Evolutionary conservation across 2,888 invertebrate genomes (phyloP).

Genomic region (Pantelozetes paolii): DNA sequence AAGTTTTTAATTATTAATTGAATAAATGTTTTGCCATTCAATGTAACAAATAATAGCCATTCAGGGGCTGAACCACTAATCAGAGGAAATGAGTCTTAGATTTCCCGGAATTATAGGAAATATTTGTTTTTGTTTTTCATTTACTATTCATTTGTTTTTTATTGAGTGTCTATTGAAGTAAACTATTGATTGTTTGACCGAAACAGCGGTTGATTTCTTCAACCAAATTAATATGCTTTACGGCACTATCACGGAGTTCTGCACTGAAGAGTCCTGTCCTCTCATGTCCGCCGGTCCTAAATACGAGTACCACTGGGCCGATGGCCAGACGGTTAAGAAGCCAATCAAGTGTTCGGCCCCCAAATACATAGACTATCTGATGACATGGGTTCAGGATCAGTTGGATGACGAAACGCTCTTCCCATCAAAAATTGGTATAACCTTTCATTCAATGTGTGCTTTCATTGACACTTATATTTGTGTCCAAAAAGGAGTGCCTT

Average conservation of each 20-base stretch:
- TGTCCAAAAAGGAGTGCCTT: conserved; percentile 73
- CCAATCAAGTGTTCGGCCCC: conserved; percentile 98
- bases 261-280: conserved; percentile 91
- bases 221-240: conserved; percentile 99
- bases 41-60: no score
- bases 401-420: conserved; percentile 96
- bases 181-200: no score
- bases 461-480: background rate
- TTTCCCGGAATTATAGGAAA: no score
- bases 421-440: conserved; percentile 94
- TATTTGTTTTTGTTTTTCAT: no score
- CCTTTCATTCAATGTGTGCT: no score
- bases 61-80: no score
- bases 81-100: no score
- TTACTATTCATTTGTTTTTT: conserved; percentile 10
- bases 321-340: conserved; percentile 94
- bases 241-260: conserved; percentile 99
- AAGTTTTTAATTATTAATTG: no score
- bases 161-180: no score
- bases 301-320: conserved; percentile 99
- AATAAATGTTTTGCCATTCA: no score
- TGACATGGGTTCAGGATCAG: conserved; percentile 99
- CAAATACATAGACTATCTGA: conserved; percentile 97
- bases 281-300: conserved; percentile 99
- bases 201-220: conserved; percentile 85